Evolutionary conservation across 2,113 vertebrate species (phyloP).

Genomic region (Epinephelus cyanopodus): DNA sequence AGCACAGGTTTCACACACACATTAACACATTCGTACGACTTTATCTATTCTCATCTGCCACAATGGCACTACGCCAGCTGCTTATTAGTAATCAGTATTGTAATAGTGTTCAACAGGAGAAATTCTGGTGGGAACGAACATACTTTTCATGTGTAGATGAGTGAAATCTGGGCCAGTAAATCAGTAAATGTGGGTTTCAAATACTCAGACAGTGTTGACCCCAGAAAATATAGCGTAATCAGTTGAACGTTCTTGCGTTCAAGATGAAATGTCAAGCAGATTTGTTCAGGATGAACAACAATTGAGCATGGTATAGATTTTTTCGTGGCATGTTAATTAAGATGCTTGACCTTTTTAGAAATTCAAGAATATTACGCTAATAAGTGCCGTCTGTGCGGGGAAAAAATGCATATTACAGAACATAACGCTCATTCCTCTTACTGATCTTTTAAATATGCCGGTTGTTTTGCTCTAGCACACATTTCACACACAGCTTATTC

Average conservation of each 20-base stretch:
- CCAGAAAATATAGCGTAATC: background rate
- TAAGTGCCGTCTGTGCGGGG: background rate
- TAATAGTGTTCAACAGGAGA: slow-evolving; percentile 37
- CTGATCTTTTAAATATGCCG: background rate
- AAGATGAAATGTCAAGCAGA: slow-evolving; percentile 15
- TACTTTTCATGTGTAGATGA: background rate
- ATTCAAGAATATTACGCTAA: background rate
- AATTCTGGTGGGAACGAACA: background rate
- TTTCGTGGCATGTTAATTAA: slow-evolving; percentile 14
- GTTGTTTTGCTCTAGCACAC: slow-evolving; percentile 15
- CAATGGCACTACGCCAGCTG: slow-evolving; percentile 42
- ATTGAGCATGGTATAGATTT: background rate
- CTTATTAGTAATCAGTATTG: slow-evolving; percentile 38
- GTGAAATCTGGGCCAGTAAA: background rate
- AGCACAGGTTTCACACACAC: background rate
- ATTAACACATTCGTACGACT: slow-evolving; percentile 3
- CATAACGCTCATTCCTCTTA: background rate
- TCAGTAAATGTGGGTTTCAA: background rate
- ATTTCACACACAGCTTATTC: slow-evolving; percentile 8
- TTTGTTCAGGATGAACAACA: slow-evolving; percentile 10
- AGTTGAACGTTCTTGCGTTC: background rate
- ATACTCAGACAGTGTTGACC: background rate
- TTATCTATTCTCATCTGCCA: slow-evolving; percentile 38
- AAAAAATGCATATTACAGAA: slow-evolving; percentile 16
- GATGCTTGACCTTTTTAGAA: slow-evolving; percentile 25